Conservation (phyloP, 2,797 vertebrate species). For the Austrolebias charrua region DNA sequence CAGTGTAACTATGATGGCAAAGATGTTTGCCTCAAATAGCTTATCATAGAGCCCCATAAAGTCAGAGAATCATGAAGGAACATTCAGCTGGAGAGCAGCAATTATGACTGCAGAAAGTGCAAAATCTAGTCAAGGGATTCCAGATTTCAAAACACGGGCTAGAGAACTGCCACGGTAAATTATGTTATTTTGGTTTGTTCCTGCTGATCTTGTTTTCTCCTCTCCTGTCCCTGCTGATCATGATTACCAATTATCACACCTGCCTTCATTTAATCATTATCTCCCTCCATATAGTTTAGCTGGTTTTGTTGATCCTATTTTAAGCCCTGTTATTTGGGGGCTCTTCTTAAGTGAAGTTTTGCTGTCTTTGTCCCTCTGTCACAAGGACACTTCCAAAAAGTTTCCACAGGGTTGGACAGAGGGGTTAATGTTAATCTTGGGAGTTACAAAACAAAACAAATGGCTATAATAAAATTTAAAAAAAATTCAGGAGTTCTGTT, state of each 20-base stretch:
- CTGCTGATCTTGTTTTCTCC: not conserved
- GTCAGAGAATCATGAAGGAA: not conserved
- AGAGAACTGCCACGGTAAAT: not conserved
- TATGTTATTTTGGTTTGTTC: not conserved
- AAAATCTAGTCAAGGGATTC: not conserved
- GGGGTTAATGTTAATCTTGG: no score
- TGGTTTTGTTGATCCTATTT: no score
- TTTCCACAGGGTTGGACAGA: no score
- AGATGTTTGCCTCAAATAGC: not conserved
- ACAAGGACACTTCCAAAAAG: no score
- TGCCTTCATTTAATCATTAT: not conserved
- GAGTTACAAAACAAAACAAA: no score
- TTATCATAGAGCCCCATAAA: not conserved
- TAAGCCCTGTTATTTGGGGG: no score
- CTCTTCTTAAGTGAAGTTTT: no score
- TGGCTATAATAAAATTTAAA: no score
- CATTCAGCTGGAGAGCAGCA: not conserved
- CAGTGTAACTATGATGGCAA: constrained; percentile 3
- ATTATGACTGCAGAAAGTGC: not conserved
- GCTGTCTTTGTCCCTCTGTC: no score
- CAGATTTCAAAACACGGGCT: not conserved
- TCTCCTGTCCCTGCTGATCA: not conserved
- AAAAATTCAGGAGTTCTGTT: no score
- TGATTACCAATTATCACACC: not conserved
- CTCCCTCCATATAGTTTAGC: no score